Percentiles rank a stretch among this genome's conserved stretches.
Evolutionary conservation across 2,888 invertebrate genomes (phyloP).

Genomic region (Epinotia demarniana): DNA sequence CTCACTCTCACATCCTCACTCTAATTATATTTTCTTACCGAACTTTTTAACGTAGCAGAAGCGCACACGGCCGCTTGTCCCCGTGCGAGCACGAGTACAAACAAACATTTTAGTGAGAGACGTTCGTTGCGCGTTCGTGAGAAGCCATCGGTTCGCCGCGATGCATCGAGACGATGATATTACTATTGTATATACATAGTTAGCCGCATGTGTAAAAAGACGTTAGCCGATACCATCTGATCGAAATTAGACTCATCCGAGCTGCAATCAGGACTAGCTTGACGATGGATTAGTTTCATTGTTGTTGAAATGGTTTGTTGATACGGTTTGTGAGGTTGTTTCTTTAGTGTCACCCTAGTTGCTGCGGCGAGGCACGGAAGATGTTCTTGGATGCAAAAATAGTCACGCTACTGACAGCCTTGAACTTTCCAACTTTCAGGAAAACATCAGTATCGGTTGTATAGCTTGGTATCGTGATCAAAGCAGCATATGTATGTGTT

Average conservation of each 20-base stretch:
- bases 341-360: constrained; percentile 71
- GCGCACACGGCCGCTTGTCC: constrained; percentile 82
- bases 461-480: neutral
- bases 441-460: neutral
- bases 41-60: constrained; percentile 81
- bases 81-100: constrained; percentile 81
- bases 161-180: constrained; percentile 78
- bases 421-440: constrained; percentile 1
- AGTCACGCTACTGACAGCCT: neutral
- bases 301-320: constrained; percentile 76
- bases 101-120: constrained; percentile 77
- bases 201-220: constrained; percentile 81
- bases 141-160: constrained; percentile 84
- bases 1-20: constrained; percentile 82
- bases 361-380: constrained; percentile 51
- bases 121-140: constrained; percentile 80
- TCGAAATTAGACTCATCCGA: constrained; percentile 83
- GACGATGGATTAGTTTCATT: constrained; percentile 77
- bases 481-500: constrained; percentile 3
- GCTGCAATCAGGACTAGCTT: constrained; percentile 79
- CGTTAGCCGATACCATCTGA: constrained; percentile 78
- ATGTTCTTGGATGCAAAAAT: constrained; percentile 42
- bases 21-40: constrained; percentile 84
- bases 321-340: constrained; percentile 71
- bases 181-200: constrained; percentile 81